Base-by-base conservation (phyloP, 23 tunicate genomes). In the Styela plicata region DNA sequence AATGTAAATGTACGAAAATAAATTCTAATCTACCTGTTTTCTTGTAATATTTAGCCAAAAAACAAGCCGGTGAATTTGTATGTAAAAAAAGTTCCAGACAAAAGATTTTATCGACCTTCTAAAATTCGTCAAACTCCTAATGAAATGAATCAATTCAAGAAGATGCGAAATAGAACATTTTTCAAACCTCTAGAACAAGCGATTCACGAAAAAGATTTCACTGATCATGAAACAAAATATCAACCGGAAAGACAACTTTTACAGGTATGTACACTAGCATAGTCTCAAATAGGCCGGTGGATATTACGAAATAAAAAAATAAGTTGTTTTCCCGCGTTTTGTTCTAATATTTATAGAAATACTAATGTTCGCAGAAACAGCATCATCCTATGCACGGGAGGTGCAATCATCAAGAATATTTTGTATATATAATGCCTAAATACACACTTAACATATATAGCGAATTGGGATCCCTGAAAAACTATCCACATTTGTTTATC, bases 141-240 rank as follows among this genome's bases (percentile, higher is more conserved):
- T 80, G 96, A 90, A 66, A 90, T 90, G 96, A 88, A 90, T 33
- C 78, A 86, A 68, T 90, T 78, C 52, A 88, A 81, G 32, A 90
- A 85, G 74, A 85, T 88, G 33, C 64, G 96, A 24, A 63, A 44
- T 16, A 44, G 89, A 20, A 74, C 89, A 2, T 90, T 66, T 63
- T 87, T 90, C 86, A 68, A 67, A 33, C 89, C 89, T 52, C 82
- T 90, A 0, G 96, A 90, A 61, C 96, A 90, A 81, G 96, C 96
- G 3, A 86, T 90, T 24, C 96, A 84, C 2, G 96, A 90, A 69
- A 80, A 87, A 25, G 96, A 90, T 65, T 73, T 67, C 5, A 81
- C 24, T 35, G 89, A 90, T 66, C 96, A 90, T 34, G 89, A 90
- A 85, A 79, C 82, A 10, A 90, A 90, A 75, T 90, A 90, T 69